Evolutionary conservation across 37 sponge, comb jelly and placozoan species (phyloP), one percentile per base, ranked within the genome.

Genomic region (Chondrosia reniformis): DNA sequence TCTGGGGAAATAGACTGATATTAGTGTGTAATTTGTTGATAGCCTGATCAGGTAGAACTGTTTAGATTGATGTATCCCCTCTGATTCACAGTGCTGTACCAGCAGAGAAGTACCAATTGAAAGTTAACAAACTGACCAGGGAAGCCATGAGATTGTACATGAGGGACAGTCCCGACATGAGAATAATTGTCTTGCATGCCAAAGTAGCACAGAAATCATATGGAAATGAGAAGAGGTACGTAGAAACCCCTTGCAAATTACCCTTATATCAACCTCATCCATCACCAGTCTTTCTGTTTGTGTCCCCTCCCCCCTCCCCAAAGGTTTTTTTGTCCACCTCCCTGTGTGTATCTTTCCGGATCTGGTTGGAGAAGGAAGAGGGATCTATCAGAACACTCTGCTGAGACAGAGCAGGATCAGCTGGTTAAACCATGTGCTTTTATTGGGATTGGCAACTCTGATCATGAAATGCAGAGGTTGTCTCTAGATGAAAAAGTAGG

Each of bases 321-420:
- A n/a, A 94, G 95, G 81, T 97, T 97, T 66, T 97, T 97, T 80
- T 97, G 98, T 42, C 98, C 98, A 31, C 93, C 98, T 32, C 98
- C 98, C 0, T 92, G 88, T 12, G 63, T 97, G 13, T 94, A 92
- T 67, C 77, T 97, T 25, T 38, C 69, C 6, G 92, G 98, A 21
- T 41, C 40, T 33, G 94, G 95, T 22, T 97, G 97, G 97, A 74
- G 81, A 8, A 73, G 66, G 40, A 89, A 81, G 64, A 76, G 78
- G 37, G 80, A 85, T 36, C 80, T 76, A 27, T 22, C 76, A 36
- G 85, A 89, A 21, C 67, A 80, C 39, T 80, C 28, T 2, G 81
- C 77, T n/a, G 45, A 69, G 22, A 81, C 77, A 41, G 82, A 83
- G 9, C 69, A 66, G 43, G 66, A 61, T 12, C 9, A 25, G 1